phyloP scores from a whole-genome alignment of 2,797 vertebrate species.

The Cossypha polioptera region DNA sequence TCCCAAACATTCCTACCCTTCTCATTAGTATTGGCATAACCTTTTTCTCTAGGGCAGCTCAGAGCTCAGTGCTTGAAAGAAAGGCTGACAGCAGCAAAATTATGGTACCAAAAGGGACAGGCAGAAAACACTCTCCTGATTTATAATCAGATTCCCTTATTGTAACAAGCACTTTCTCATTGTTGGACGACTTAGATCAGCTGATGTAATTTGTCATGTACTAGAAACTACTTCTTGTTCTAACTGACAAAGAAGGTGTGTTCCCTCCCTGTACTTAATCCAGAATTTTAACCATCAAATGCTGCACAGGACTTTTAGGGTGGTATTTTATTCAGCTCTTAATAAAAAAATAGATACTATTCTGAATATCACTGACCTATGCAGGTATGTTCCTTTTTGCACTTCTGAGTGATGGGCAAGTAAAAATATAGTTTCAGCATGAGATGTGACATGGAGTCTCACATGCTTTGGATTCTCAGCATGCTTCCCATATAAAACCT shows the following conservation, averaged over 20 bases:
- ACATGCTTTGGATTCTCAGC: not conserved
- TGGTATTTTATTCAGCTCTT: not conserved
- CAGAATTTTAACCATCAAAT: not conserved
- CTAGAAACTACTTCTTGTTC: not conserved
- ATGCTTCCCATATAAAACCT: not conserved
- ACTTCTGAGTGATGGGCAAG: not conserved
- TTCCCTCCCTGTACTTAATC: not conserved
- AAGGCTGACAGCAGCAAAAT: constrained; percentile 60
- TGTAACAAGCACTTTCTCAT: constrained; percentile 9
- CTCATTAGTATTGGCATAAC: constrained; percentile 52
- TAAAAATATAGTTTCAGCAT: not conserved
- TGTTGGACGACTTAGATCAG: not conserved
- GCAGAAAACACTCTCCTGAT: constrained; percentile 34
- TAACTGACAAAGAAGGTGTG: not conserved
- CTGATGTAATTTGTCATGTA: not conserved
- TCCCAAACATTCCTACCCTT: not conserved
- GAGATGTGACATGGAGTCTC: not conserved
- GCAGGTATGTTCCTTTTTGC: not conserved
- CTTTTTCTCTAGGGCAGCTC: constrained; percentile 52
- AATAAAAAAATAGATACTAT: not conserved
- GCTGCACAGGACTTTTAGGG: not conserved
- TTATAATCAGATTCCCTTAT: constrained; percentile 40
- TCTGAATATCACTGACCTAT: not conserved
- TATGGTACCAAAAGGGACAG: constrained; percentile 12
- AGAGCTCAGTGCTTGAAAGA: constrained; percentile 34